These are phyloP conservation scores for Mythimna ferrago DNA, from an alignment of 2,888 invertebrate species.

Conservation along the genomic window DNA sequence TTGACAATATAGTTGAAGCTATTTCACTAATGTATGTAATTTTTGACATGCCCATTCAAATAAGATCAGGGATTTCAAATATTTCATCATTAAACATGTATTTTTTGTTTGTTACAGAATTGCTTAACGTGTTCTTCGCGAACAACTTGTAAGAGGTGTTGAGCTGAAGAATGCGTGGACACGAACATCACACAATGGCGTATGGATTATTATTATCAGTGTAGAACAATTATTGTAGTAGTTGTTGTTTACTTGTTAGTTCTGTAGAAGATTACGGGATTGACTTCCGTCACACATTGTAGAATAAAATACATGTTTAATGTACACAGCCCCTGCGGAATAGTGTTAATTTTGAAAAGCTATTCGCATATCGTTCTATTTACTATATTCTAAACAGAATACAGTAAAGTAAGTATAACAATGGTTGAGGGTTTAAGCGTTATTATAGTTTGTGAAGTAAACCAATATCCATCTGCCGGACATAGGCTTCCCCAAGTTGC, in stretches of 20 bases:
- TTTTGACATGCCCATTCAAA: not conserved
- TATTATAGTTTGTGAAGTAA: not conserved
- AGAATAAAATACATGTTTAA: slow-evolving; percentile 7
- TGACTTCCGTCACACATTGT: not conserved
- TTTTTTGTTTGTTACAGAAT: slow-evolving; percentile 52
- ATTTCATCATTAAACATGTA: not conserved
- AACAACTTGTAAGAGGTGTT: slow-evolving; percentile 36
- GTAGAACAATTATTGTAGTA: slow-evolving; percentile 13
- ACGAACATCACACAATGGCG: not conserved
- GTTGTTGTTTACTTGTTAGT: slow-evolving; percentile 22
- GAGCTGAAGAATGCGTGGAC: slow-evolving; percentile 17
- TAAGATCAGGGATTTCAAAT: not conserved
- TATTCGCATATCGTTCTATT: not conserved
- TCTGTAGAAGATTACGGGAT: slow-evolving; percentile 17
- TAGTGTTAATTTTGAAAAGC: not conserved
- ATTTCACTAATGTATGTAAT: not conserved
- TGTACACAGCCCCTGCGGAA: slow-evolving; percentile 1
- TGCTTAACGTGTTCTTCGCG: slow-evolving; percentile 46
- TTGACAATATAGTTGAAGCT: too few species aligned
- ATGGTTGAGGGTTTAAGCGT: slow-evolving; percentile 1
- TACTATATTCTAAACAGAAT: not conserved
- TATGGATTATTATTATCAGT: slow-evolving; percentile 9
- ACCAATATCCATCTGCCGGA: not conserved
- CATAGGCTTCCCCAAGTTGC: not conserved
- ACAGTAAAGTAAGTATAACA: not conserved